A percentile compares a stretch with the other conserved stretches of the same genome.
phyloP scores from a whole-genome alignment of 2,113 vertebrate genomes.

The Tapirus terrestris region DNA sequence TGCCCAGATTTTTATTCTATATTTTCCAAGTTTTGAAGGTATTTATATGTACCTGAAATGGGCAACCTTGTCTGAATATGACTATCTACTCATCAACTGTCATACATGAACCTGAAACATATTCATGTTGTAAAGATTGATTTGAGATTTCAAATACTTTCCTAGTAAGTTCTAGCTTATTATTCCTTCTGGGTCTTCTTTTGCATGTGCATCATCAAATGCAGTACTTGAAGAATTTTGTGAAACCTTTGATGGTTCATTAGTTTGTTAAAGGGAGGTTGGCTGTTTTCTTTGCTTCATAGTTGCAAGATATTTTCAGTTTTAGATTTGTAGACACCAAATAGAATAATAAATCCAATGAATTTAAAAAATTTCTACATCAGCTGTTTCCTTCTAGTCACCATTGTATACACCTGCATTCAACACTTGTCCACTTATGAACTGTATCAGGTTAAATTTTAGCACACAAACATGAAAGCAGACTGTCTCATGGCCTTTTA shows the following conservation, averaged over 20 bases:
- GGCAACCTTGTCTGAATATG: not conserved
- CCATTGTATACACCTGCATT: not conserved
- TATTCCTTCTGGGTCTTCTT: not conserved
- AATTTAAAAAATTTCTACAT: not conserved
- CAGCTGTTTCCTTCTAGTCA: not conserved
- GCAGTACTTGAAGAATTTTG: conserved; percentile 11
- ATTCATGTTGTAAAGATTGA: conserved; percentile 31
- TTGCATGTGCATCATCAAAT: not conserved
- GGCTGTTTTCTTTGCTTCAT: conserved; percentile 7
- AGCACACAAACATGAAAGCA: not conserved
- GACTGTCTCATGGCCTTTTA: not conserved
- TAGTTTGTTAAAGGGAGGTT: conserved; percentile 15
- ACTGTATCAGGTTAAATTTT: conserved; percentile 23
- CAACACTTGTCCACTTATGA: not conserved
- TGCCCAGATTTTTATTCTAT: not conserved
- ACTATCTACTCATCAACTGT: not conserved
- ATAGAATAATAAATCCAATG: not conserved
- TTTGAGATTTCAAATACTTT: conserved; percentile 16
- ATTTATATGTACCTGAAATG: not conserved
- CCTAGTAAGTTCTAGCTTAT: not conserved
- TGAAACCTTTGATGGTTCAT: not conserved
- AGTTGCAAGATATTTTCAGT: not conserved
- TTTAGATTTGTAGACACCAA: not conserved
- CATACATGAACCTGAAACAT: not conserved
- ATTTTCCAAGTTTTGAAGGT: conserved; percentile 4